Evolutionary conservation across 35 echinoderm and acorn worm species (phyloP).

Genomic region (Apostichopus californicus): DNA sequence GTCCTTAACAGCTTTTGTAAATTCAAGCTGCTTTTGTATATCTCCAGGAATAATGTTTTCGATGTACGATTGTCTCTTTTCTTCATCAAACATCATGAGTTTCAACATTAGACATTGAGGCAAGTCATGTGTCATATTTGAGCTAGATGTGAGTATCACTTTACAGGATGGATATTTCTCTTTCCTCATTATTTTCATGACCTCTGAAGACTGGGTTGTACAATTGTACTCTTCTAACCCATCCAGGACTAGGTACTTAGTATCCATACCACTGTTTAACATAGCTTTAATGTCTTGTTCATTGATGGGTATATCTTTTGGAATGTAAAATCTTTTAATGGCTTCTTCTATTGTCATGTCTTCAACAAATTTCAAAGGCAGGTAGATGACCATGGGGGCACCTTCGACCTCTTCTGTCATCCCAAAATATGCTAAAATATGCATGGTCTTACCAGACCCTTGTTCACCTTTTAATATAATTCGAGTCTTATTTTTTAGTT

Average conservation of each 20-base stretch:
- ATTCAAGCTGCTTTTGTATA: background rate
- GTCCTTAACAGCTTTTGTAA: background rate
- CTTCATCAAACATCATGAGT: background rate
- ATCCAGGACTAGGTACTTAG: background rate
- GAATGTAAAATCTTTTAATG: conserved; percentile 9
- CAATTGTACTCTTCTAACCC: conserved; percentile 9
- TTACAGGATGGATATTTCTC: background rate
- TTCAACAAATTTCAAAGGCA: conserved; percentile 31
- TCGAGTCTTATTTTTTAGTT: background rate
- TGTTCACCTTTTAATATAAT: background rate
- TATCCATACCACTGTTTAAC: background rate
- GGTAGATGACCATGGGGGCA: background rate
- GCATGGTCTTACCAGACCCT: background rate
- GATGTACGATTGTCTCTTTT: background rate
- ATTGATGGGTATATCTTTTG: background rate
- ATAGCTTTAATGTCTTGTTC: background rate
- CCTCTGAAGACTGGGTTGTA: background rate
- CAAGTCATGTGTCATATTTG: background rate
- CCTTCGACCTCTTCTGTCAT: background rate
- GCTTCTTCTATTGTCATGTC: background rate
- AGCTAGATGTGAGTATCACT: background rate
- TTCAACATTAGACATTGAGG: conserved; percentile 14
- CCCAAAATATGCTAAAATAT: background rate
- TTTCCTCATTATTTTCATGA: conserved; percentile 7
- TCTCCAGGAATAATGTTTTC: background rate